Evolutionary conservation across 2,113 vertebrate species (phyloP).

Genomic region (Mobula hypostoma): DNA sequence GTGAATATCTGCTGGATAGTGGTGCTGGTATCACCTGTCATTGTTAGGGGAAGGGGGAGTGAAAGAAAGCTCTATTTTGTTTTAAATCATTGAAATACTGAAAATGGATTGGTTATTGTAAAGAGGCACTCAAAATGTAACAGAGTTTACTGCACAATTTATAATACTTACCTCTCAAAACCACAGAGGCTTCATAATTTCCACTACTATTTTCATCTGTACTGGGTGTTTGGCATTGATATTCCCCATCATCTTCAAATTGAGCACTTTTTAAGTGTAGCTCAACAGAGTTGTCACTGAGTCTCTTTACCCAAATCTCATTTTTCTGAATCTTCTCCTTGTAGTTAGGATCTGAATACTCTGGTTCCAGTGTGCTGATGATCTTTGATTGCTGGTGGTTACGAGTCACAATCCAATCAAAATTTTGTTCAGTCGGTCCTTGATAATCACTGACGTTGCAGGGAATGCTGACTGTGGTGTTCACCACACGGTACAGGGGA

Average conservation of each 20-base stretch:
- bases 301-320: slow-evolving; percentile 63
- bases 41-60: not conserved
- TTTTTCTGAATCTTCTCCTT: slow-evolving; percentile 59
- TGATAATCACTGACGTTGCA: slow-evolving; percentile 79
- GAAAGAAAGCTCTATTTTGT: not conserved
- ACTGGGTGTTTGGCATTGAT: slow-evolving; percentile 81
- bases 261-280: slow-evolving; percentile 69
- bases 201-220: slow-evolving; percentile 77
- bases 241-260: slow-evolving; percentile 67
- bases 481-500: slow-evolving; percentile 72
- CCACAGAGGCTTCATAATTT: slow-evolving; percentile 78
- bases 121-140: not conserved
- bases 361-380: slow-evolving; percentile 76
- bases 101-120: not conserved
- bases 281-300: slow-evolving; percentile 67
- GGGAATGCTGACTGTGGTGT: slow-evolving; percentile 70
- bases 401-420: slow-evolving; percentile 72
- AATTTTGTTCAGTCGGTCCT: slow-evolving; percentile 84
- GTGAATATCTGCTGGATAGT: not conserved
- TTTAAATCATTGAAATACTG: not conserved
- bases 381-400: slow-evolving; percentile 49
- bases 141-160: slow-evolving; percentile 43
- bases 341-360: slow-evolving; percentile 62
- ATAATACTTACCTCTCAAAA: slow-evolving; percentile 68
- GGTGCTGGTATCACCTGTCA: not conserved